Evolutionary conservation across 2,797 vertebrate genomes (phyloP).

Genomic region (Decapterus maruadsi): DNA sequence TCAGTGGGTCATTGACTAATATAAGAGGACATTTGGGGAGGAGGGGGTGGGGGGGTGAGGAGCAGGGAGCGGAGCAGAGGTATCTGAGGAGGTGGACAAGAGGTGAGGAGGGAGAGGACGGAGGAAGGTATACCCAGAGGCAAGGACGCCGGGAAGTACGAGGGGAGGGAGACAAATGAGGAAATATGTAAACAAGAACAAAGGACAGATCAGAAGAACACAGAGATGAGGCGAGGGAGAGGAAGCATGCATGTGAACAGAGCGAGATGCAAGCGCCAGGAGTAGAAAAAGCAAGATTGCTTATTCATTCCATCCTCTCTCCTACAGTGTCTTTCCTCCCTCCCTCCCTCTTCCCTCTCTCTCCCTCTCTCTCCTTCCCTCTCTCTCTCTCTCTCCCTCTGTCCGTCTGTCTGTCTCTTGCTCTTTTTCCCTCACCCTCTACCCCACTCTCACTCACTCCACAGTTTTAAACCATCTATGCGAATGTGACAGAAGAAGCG

Average conservation of each 20-base stretch:
- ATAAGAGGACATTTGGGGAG: constrained; percentile 67
- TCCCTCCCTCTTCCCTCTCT: constrained; percentile 35
- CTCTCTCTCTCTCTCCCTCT: constrained; percentile 27
- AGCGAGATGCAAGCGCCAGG: constrained; percentile 75
- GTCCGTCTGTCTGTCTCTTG: constrained; percentile 49
- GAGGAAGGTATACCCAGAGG: constrained; percentile 47
- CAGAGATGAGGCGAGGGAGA: constrained; percentile 57
- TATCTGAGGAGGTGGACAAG: constrained; percentile 43
- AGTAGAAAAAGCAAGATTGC: constrained; percentile 82
- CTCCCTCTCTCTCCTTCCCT: constrained; percentile 40
- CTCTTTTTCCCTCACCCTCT: constrained; percentile 44
- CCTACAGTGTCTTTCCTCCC: constrained; percentile 66
- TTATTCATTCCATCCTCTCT: constrained; percentile 83
- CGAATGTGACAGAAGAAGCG: constrained; percentile 74
- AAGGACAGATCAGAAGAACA: constrained; percentile 64
- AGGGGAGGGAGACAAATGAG: constrained; percentile 69
- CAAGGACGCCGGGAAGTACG: constrained; percentile 55
- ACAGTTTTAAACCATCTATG: constrained; percentile 74
- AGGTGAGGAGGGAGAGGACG: constrained; percentile 49
- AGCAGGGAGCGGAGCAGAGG: constrained; percentile 42
- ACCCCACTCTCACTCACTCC: constrained; percentile 53
- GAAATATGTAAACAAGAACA: constrained; percentile 60
- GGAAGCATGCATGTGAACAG: constrained; percentile 77
- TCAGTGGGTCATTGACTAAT: constrained; percentile 77
- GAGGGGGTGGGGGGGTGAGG: constrained; percentile 5